phyloP scores from a whole-genome alignment of 2,888 invertebrate species.

The Lottia gigantea region DNA sequence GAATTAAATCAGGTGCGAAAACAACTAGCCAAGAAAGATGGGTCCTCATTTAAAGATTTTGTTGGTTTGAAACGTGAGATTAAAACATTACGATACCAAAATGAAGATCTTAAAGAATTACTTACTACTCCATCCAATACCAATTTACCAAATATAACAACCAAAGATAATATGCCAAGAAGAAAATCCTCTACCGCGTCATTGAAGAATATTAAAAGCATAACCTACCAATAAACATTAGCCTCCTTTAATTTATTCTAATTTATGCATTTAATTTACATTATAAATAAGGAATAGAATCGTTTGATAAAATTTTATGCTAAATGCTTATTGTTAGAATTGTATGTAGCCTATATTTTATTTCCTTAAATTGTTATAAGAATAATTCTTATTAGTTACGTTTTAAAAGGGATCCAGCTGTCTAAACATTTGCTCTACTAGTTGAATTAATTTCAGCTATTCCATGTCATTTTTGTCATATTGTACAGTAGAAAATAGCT shows the following conservation, averaged over 20 bases:
- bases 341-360: too few relatives aligned
- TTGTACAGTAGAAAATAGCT: too few relatives aligned
- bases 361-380: too few relatives aligned
- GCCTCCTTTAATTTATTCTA: background rate
- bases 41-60: constrained; percentile 59
- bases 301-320: too few relatives aligned
- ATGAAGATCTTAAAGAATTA: constrained; percentile 44
- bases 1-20: constrained; percentile 47
- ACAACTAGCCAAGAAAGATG: constrained; percentile 37
- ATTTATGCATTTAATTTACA: too few relatives aligned
- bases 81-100: constrained; percentile 50
- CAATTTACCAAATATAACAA: background rate
- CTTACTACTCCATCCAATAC: constrained; percentile 21
- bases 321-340: too few relatives aligned
- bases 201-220: constrained; percentile 3
- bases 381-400: too few relatives aligned
- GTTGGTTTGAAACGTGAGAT: constrained; percentile 59
- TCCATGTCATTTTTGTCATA: too few relatives aligned
- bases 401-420: too few relatives aligned
- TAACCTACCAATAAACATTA: background rate
- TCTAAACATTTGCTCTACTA: too few relatives aligned
- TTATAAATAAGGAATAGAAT: too few relatives aligned
- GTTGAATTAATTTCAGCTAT: too few relatives aligned
- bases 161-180: background rate
- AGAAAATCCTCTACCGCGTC: background rate